Evolutionary conservation across 2,888 invertebrate species (phyloP), one percentile per base, ranked within the genome.

Genomic region (Orthonychiurus folsomi): DNA sequence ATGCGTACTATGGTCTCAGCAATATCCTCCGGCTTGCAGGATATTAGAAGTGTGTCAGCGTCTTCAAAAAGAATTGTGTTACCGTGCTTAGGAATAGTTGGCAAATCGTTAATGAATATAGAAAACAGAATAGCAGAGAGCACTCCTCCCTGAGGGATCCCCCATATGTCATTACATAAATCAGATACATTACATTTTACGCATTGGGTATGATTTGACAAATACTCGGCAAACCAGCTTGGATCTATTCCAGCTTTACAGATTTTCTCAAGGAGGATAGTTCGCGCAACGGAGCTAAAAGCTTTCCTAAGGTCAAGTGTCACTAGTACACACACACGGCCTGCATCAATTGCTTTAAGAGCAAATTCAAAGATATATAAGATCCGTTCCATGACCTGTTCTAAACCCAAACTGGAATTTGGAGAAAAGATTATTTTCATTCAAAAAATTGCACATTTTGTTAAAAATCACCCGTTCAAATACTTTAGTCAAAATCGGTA

Each of bases 81-180:
- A n/a, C 48, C 12, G n/a, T 48, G 12, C n/a, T 48, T n/a, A n/a
- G 48, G 48, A n/a, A 48, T n/a, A 15, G 12, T 48, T 15, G 48
- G 48, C 48, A 48, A n/a, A 48, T 48, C n/a, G 48, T 48, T 48
- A 48, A 48, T 48, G n/a, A 48, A 48, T 15, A 48, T 48, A 15
- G 48, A 48, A n/a, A 48, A 48, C 48, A 48, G 48, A n/a, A 48
- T n/a, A n/a, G n/a, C n/a, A n/a, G n/a, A n/a, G n/a, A n/a, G n/a
- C n/a, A n/a, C n/a, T n/a, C n/a, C n/a, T n/a, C n/a, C n/a, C n/a
- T n/a, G n/a, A n/a, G n/a, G n/a, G n/a, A n/a, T n/a, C n/a, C n/a
- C n/a, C n/a, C n/a, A n/a, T n/a, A n/a, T n/a, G n/a, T n/a, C n/a
- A n/a, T n/a, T n/a, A n/a, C n/a, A n/a, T n/a, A n/a, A n/a, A n/a